A percentile compares a stretch with the other conserved stretches of the same genome.
These are phyloP conservation scores for Stomorhina lunata DNA, from an alignment of 2,888 invertebrate genomes.

Conservation along the genomic window DNA sequence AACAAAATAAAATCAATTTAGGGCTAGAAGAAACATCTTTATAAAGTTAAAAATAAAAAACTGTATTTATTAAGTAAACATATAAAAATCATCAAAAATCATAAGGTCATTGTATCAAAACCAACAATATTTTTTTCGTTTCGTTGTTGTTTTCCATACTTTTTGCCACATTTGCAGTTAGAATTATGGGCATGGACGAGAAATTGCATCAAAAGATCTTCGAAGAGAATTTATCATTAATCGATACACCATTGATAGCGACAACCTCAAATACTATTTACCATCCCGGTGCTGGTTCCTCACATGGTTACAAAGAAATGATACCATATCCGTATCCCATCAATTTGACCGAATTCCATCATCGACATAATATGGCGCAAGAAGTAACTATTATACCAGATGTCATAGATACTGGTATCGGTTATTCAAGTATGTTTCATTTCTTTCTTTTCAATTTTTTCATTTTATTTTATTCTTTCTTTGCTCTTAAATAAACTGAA, in stretches of 20 bases:
- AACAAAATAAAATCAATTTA: conserved; percentile 27
- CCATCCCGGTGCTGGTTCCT: conserved; percentile 71
- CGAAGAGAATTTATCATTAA: conserved; percentile 80
- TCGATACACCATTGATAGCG: conserved; percentile 80
- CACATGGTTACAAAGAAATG: conserved; percentile 54
- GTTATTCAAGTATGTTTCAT: conserved; percentile 79
- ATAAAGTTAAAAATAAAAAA: neutral
- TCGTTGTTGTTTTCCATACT: conserved; percentile 69
- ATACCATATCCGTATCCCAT: conserved; percentile 78
- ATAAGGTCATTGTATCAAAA: conserved; percentile 55
- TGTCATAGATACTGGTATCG: conserved; percentile 77
- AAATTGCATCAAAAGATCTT: conserved; percentile 80
- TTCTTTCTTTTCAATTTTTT: conserved; percentile 31
- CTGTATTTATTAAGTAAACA: conserved; percentile 33
- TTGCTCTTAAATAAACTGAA: conserved; percentile 22
- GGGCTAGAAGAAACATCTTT: conserved; percentile 28
- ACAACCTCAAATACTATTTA: conserved; percentile 74
- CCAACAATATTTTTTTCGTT: conserved; percentile 54
- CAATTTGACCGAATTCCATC: conserved; percentile 80
- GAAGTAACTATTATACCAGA: conserved; percentile 70
- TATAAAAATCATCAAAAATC: conserved; percentile 46
- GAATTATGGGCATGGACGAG: conserved; percentile 81
- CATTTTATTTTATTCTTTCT: neutral
- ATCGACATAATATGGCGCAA: conserved; percentile 75
- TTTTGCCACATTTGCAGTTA: conserved; percentile 77